Evolutionary conservation across 2,888 invertebrate genomes (phyloP), one percentile per base, ranked within the genome.

Genomic region (Hypena proboscidalis): DNA sequence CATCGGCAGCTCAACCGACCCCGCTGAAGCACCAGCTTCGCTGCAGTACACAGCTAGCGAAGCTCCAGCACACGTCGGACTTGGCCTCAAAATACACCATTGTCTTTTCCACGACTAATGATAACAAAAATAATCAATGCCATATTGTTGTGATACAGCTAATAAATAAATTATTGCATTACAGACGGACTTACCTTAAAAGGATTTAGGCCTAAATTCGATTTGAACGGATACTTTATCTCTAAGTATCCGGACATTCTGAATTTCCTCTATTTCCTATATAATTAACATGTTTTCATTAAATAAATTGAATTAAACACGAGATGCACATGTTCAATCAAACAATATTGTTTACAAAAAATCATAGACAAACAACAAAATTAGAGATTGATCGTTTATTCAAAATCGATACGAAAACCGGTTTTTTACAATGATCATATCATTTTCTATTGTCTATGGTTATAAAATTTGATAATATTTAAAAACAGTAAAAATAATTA

Each of bases 41-140:
- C 86, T 90, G 47, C 92, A 90, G 70, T 92, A 93, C 26, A 93
- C 85, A 39, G 92, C 92, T 58, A 93, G 72, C 47, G 92, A 91
- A 2, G 92, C 88, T 34, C 92, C 91, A 49, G 88, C 83, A 48
- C 91, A 85, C 47, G 89, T 90, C 48, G 92, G 91, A 51, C 92
- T 84, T 40, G 92, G 91, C 66, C 92, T 83, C 62, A 93, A 83
- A 69, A 93, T 93, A 71, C 93, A 93, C 93, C 93, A 94, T 74
- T 93, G 93, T 75, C 91, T 92, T 70, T 92, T 93, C 94, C 94
- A 94, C 48, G 93, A 92, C 94, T 94, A 73, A 45, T 52, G 66
- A 82, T 65, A 69, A 70, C 74, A 67, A 67, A 71, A 52, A 61
- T 56, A 69, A 70, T 70, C 46, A 66, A 47, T 58, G 41, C 32